Evolutionary conservation across 2,888 invertebrate species (phyloP).

Genomic region (Leptopilina syphax): DNA sequence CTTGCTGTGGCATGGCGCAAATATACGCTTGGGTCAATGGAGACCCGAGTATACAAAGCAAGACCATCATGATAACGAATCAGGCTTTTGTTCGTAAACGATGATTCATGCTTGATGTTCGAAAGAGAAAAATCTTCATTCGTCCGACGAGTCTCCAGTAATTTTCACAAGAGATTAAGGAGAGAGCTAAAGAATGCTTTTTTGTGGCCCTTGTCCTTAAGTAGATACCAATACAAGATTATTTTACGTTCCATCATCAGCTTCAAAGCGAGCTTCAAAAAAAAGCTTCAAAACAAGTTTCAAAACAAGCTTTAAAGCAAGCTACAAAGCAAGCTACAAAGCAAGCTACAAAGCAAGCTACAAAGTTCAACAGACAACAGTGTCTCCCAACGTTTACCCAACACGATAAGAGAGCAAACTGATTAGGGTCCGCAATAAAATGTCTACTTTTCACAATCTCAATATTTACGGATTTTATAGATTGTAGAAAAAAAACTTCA

Average conservation of each 20-base stretch:
- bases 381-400: too few relatives aligned
- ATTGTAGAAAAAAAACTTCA: background rate
- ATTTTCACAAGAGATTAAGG: background rate
- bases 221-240: slow-evolving; percentile 6
- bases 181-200: background rate
- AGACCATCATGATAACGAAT: slow-evolving; percentile 50
- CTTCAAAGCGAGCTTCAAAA: background rate
- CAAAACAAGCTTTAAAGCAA: too few relatives aligned
- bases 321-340: too few relatives aligned
- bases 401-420: too few relatives aligned
- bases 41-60: slow-evolving; percentile 14
- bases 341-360: too few relatives aligned
- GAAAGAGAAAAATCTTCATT: slow-evolving; percentile 27
- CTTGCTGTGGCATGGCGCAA: slow-evolving; percentile 18
- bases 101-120: slow-evolving; percentile 39
- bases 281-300: too few relatives aligned
- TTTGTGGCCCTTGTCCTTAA: background rate
- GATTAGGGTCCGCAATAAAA: too few relatives aligned
- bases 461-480: too few relatives aligned
- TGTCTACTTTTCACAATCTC: too few relatives aligned
- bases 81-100: slow-evolving; percentile 56
- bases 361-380: too few relatives aligned
- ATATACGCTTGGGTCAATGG: slow-evolving; percentile 10
- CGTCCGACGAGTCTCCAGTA: background rate
- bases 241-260: slow-evolving; percentile 22